Evolutionary conservation across 2,113 vertebrate genomes (phyloP).

Genomic region (Vireo altiloquus): DNA sequence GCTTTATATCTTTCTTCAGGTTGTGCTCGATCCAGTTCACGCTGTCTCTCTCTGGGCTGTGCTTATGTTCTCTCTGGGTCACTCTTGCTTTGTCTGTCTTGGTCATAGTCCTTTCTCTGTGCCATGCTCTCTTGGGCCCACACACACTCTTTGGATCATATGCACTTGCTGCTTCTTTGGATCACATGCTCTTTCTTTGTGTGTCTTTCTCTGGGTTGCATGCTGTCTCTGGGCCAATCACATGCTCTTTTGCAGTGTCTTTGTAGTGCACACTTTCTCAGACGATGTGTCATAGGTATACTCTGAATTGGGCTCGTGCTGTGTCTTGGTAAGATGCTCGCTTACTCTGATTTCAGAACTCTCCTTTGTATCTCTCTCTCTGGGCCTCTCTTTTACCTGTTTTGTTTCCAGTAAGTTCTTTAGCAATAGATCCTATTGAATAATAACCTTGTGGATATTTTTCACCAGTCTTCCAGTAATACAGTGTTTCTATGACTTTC

Average conservation of each 20-base stretch:
- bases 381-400: neutral
- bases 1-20: neutral
- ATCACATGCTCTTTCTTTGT: neutral
- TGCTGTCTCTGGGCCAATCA: neutral
- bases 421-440: neutral
- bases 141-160: too few species aligned
- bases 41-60: neutral
- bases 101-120: neutral
- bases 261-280: neutral
- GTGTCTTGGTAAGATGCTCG: neutral
- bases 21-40: neutral
- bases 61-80: neutral
- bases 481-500: neutral
- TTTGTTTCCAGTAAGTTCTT: neutral
- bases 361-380: neutral
- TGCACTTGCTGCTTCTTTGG: too few species aligned
- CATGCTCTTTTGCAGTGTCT: neutral
- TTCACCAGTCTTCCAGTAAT: neutral
- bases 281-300: neutral
- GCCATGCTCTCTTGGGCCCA: neutral
- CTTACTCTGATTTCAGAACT: neutral
- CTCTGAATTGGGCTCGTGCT: neutral
- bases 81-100: neutral
- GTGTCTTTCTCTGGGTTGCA: neutral
- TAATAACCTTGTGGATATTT: neutral